Base-by-base conservation (phyloP, 2,888 invertebrate species). In the Aethes cnicana region DNA sequence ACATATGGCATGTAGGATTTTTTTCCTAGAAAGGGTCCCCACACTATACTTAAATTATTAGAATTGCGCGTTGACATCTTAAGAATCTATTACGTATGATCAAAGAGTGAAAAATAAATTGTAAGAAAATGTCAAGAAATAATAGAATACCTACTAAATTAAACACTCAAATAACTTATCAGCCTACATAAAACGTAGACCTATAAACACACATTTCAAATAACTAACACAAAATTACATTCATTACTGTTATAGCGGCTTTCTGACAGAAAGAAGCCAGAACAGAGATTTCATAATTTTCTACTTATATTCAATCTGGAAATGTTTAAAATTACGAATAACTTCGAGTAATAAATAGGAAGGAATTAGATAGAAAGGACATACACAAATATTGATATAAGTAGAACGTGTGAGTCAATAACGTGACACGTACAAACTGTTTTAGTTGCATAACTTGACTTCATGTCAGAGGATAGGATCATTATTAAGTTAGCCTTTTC, bases 161-260 rank as follows among this genome's bases (percentile, higher is more conserved):
- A 74, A 70, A 70, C 63, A 71, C 73, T 74, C 74, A 72, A 74
- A 77, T 79, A 82, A 84, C 78, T 81, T 83, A 84, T 69, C 74
- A 80, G 85, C 75, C 85, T 86, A 81, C 86, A 76, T 87, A 86
- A 85, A 88, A 89, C 88, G 88, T 83, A 89, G 87, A 78, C 84
- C 62, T 36, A 37, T 32, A 36, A 43, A 44, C n/a, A 44, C 37
- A 37, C 25, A 42, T 28, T 28, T 39, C 37, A 46, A 32, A 35
- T 17, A n/a, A n/a, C n/a, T 44, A 50, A 26, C 17, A 11, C 41
- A 16, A 46, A 52, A 33, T 32, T 50, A 21, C 17, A 50, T 52
- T 39, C 20, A 20, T n/a, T n/a, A n/a, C 52, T 39, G 16, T 46
- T 52, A 39, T 20, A 42, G 43, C 36, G 28, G 47, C 54, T 58